These are phyloP conservation scores for Callyntrura sp. DNA, from an alignment of 2,888 invertebrate genomes.

Conservation along the genomic window DNA sequence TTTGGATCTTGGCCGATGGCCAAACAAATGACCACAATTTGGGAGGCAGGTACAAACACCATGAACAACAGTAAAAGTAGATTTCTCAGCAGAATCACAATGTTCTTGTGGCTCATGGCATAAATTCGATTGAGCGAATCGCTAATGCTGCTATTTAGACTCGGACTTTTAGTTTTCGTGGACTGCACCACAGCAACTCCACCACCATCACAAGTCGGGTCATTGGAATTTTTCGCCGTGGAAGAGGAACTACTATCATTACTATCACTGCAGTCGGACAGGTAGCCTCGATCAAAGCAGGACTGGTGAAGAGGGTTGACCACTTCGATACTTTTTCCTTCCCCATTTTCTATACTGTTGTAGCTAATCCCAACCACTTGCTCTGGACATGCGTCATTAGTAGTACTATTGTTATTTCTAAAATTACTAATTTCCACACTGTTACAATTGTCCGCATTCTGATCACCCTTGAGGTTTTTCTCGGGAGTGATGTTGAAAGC, in stretches of 20 bases:
- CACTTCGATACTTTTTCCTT: background rate
- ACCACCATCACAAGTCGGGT: slow-evolving; percentile 12
- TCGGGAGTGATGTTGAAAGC: slow-evolving; percentile 58
- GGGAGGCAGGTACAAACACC: slow-evolving; percentile 96
- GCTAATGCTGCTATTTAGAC: slow-evolving; percentile 44
- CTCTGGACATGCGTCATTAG: slow-evolving; percentile 19
- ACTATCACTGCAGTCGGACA: slow-evolving; percentile 63
- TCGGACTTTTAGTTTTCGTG: background rate
- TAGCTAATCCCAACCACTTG: slow-evolving; percentile 61
- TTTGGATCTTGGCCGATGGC: slow-evolving; percentile 95
- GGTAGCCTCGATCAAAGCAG: slow-evolving; percentile 48
- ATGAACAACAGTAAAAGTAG: slow-evolving; percentile 93
- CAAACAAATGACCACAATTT: slow-evolving; percentile 96
- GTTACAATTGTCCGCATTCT: background rate
- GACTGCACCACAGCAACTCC: background rate
- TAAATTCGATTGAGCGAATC: slow-evolving; percentile 67
- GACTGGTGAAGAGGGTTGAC: slow-evolving; percentile 20
- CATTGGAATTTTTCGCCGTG: slow-evolving; percentile 18
- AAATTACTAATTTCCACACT: slow-evolving; percentile 1
- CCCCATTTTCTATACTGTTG: slow-evolving; percentile 41
- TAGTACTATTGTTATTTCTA: slow-evolving; percentile 27
- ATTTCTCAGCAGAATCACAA: slow-evolving; percentile 77
- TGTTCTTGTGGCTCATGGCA: slow-evolving; percentile 78
- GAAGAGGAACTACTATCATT: slow-evolving; percentile 46
- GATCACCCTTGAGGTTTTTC: background rate